Percentiles rank a stretch among this genome's conserved stretches.
These are phyloP conservation scores for Callitettix versicolor DNA, from an alignment of 1,140 invertebrate species.

Conservation along the genomic window DNA sequence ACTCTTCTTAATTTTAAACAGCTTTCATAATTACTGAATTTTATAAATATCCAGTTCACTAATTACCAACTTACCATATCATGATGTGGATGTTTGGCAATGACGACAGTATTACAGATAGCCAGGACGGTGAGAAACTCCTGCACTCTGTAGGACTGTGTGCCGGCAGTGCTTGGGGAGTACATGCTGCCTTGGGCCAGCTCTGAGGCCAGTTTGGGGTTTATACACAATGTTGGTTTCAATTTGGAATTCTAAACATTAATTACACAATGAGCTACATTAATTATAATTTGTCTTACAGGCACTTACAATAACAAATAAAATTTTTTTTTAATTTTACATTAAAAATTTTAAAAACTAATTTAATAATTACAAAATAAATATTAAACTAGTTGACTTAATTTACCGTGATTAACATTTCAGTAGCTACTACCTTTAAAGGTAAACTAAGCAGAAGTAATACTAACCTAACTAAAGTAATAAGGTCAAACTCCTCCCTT, in stretches of 20 bases:
- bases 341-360: background rate
- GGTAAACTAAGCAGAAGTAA: no score
- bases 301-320: background rate
- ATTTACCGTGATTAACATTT: no score
- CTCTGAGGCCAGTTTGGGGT: background rate
- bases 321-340: background rate
- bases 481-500: no score
- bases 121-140: conserved; percentile 89
- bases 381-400: no score
- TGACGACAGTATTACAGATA: conserved; percentile 93
- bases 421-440: no score
- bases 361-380: no score
- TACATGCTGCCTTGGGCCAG: background rate
- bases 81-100: conserved; percentile 77
- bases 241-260: no score
- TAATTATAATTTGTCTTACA: background rate
- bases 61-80: conserved; percentile 44
- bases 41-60: no score
- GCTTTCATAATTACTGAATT: no score
- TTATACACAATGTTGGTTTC: background rate
- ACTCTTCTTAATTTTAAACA: no score
- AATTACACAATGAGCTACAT: background rate
- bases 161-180: no score
- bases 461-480: no score
- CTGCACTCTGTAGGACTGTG: conserved; percentile 34